Evolutionary conservation across 2,888 invertebrate species (phyloP).

Genomic region (Busseola fusca): DNA sequence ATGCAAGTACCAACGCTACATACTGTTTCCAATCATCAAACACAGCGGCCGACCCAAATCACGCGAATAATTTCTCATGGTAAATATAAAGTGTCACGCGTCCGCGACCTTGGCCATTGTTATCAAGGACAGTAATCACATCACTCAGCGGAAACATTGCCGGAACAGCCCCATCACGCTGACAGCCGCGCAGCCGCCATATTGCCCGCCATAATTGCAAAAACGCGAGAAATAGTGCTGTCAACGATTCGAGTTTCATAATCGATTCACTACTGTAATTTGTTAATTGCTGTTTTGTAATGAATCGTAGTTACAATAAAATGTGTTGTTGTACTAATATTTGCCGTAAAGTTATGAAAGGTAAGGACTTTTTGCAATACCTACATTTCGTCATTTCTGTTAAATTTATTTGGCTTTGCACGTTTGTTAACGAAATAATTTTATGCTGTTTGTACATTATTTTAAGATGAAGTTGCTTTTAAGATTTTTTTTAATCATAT

Average conservation of each 20-base stretch:
- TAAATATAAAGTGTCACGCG: slow-evolving; percentile 60
- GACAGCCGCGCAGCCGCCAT: slow-evolving; percentile 63
- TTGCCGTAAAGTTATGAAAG: slow-evolving; percentile 57
- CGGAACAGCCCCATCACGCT: slow-evolving; percentile 76
- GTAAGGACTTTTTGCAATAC: slow-evolving; percentile 54
- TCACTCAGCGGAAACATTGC: slow-evolving; percentile 63
- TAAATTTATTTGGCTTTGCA: slow-evolving; percentile 34
- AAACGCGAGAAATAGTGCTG: slow-evolving; percentile 66
- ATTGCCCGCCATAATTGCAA: slow-evolving; percentile 64
- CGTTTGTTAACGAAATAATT: slow-evolving; percentile 30
- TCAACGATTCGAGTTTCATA: slow-evolving; percentile 55
- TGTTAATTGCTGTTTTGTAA: slow-evolving; percentile 61
- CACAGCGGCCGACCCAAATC: slow-evolving; percentile 33
- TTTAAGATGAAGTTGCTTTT: slow-evolving; percentile 6
- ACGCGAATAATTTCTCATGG: slow-evolving; percentile 60
- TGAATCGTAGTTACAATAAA: slow-evolving; percentile 51
- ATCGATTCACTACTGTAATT: slow-evolving; percentile 57
- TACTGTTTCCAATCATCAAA: slow-evolving; percentile 21
- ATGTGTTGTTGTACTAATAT: slow-evolving; percentile 56
- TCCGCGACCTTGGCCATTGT: slow-evolving; percentile 73
- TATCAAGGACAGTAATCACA: slow-evolving; percentile 72
- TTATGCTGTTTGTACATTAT: slow-evolving; percentile 35
- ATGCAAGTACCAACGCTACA: neutral
- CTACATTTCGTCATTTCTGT: slow-evolving; percentile 46
- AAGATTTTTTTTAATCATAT: neutral